Conservation (phyloP, 2,888 invertebrate genomes). For the Meteorus colon region DNA sequence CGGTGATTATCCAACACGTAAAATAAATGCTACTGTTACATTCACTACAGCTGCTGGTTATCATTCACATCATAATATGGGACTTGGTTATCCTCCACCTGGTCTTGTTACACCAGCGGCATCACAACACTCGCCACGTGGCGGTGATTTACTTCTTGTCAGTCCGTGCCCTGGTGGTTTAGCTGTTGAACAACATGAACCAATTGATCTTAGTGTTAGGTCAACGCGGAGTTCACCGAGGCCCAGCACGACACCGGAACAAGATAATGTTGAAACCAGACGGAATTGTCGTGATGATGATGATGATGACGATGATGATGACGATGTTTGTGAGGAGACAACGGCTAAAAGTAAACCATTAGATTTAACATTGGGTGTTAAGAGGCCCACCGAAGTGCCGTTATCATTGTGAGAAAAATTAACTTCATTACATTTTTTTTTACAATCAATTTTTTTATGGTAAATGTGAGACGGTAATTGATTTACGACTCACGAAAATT, state of each 20-base stretch:
- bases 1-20: constrained; percentile 64
- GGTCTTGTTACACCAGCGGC: constrained; percentile 66
- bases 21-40: constrained; percentile 69
- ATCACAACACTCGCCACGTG: constrained; percentile 64
- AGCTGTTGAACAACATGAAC: constrained; percentile 74
- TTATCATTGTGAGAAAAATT: constrained; percentile 52
- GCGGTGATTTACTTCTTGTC: constrained; percentile 70
- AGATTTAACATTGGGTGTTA: constrained; percentile 67
- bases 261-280: constrained; percentile 42
- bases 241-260: constrained; percentile 55
- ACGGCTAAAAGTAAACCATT: constrained; percentile 67
- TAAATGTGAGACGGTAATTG: constrained; percentile 23
- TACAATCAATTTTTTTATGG: constrained; percentile 9
- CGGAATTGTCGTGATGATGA: constrained; percentile 45
- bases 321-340: constrained; percentile 54
- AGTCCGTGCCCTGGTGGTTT: constrained; percentile 72
- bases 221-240: constrained; percentile 62
- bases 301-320: constrained; percentile 25
- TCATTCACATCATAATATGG: constrained; percentile 59
- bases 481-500: constrained; percentile 48
- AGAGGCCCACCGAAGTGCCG: constrained; percentile 65
- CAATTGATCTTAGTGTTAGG: constrained; percentile 73
- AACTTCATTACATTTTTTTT: background rate
- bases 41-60: constrained; percentile 63
- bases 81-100: constrained; percentile 63